Base-by-base conservation (phyloP, 2,888 invertebrate species). In the Trissoscelio sp. region DNA sequence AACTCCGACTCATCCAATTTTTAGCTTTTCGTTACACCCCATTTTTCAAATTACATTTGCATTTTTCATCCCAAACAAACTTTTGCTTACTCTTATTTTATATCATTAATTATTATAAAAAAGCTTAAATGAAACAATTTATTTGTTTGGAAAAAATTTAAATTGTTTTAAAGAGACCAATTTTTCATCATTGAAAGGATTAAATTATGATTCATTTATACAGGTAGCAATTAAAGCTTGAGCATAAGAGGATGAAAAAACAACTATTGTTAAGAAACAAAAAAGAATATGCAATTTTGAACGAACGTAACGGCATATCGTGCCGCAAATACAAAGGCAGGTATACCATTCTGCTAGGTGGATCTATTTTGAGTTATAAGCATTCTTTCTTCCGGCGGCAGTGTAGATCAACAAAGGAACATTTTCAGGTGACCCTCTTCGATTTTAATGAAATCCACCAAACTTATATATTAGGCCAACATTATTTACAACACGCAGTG, bases 351-450 rank as follows among this genome's bases (percentile, higher is more conserved):
- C 74, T 64, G 67, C 46, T 79, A 79, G 79, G 73, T 79, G 74
- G 69, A 74, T 79, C 74, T 79, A 79, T 73, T 79, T 79, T 79
- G 42, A 73, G 73, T 79, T 73, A 79, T 66, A 73, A 67, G 73
- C 66, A 73, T 79, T 73, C 79, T 73, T 79, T 79, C 79, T 73
- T 73, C 79, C 60, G 73, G 67, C 73, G 79, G 79, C 58, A 67
- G 67, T 53, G 53, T 73, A 39, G 73, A 67, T 55, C 46, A 67
- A 79, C 79, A 79, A 79, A 79, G 73, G 79, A 73, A 67, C 67
- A 73, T 79, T 79, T 73, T 73, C 60, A 73, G 67, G 73, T 79
- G 73, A 60, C 73, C 67, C 73, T 74, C 69, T 69, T 69, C 69
- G 73, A 46, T 51, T 69, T 79, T 79, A 79, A 79, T 79, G 67